Base-by-base conservation (phyloP, 2,888 invertebrate genomes). In the Idaea straminata region DNA sequence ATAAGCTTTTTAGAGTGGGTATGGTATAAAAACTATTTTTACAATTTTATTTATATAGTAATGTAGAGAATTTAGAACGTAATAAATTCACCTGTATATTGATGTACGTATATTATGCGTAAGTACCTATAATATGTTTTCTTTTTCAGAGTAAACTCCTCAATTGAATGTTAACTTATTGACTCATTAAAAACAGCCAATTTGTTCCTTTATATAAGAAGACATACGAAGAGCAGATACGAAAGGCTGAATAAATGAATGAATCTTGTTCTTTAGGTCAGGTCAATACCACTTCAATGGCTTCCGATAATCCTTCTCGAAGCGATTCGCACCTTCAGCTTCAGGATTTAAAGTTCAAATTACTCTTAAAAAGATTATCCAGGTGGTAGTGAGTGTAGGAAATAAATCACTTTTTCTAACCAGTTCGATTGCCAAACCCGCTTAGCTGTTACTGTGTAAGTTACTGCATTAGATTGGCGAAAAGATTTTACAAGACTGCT, bases 231-330 rank as follows among this genome's bases (percentile, higher is more conserved):
- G n/a, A 62, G 62, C 62, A 66, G 66, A 69, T 66, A 72, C 63
- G 62, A 61, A 61, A 63, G 65, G 47, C 66, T 66, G 61, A 66
- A 64, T 69, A 71, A 73, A 76, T 77, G 75, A 74, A 78, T 74
- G 72, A 77, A 74, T 72, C 72, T 69, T 65, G 62, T 72, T 71
- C 69, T 71, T 67, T 70, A 71, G 73, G 74, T 74, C 71, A 74
- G 74, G 74, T 72, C 73, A 71, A 73, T 69, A 71, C 66, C 69
- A 70, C 16, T 67, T 62, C 38, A 62, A 64, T 38, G 25, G 35
- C 60, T 63, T 63, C 15, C 59, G 15, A 59, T 34, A 4, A 10
- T 25, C 57, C 5, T 25, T 16, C 6, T 10, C 59, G 58, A 13
- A 58, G 15, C 35, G 66, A 67, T 58, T 47, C 34, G 35, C 35